phyloP scores from a whole-genome alignment of 2,888 invertebrate genomes.

The Notodonta ziczac region DNA sequence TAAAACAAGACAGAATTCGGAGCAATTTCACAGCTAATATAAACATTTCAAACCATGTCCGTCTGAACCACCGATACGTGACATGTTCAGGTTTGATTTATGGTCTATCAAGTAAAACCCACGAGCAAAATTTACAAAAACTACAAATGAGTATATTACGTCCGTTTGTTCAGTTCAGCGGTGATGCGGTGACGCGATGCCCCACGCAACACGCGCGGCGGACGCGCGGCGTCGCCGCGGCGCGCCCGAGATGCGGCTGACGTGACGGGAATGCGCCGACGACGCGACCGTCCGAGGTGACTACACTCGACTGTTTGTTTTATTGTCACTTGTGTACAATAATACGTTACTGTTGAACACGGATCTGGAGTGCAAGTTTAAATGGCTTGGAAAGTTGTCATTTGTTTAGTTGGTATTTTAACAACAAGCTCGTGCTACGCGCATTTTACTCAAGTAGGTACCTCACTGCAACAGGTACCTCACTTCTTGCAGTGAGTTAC shows the following conservation, averaged over 20 bases:
- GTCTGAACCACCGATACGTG: neutral
- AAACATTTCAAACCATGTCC: slow-evolving; percentile 4
- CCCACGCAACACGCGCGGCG: slow-evolving; percentile 30
- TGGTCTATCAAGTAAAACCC: neutral
- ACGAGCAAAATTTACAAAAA: neutral
- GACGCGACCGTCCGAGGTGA: slow-evolving; percentile 24
- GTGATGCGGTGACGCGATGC: too few species aligned
- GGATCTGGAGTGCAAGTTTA: neutral
- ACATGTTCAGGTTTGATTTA: slow-evolving; percentile 4
- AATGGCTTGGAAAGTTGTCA: neutral
- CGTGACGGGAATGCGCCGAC: slow-evolving; percentile 46
- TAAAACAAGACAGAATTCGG: neutral
- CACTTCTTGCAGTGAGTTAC: too few species aligned
- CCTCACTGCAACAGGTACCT: too few species aligned
- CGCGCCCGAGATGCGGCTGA: slow-evolving; percentile 38
- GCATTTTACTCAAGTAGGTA: neutral
- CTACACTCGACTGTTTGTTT: slow-evolving; percentile 35
- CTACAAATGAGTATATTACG: slow-evolving; percentile 6
- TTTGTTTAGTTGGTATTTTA: neutral
- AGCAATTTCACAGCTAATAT: neutral
- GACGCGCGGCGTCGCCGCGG: slow-evolving; percentile 44
- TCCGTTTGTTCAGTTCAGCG: slow-evolving; percentile 3
- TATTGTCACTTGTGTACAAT: slow-evolving; percentile 16
- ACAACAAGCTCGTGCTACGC: neutral
- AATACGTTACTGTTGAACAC: slow-evolving; percentile 24